A percentile compares a stretch with the other conserved stretches of the same genome.
Conservation (phyloP, 2,113 vertebrate genomes). For the Puntigrus tetrazona region DNA sequence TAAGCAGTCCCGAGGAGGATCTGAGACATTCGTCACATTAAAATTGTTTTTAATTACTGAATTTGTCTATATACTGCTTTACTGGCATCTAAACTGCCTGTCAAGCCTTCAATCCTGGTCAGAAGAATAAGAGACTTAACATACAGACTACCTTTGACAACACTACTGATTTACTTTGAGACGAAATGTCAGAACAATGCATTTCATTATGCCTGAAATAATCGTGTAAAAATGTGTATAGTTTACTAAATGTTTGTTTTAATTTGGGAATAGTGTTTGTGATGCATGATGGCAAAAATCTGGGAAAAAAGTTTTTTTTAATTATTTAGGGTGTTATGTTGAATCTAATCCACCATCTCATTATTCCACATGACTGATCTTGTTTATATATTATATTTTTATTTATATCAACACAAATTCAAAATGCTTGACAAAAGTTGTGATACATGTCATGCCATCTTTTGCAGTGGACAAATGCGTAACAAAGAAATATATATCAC, state of each 20-base stretch:
- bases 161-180: background rate
- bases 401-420: background rate
- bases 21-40: slow-evolving; percentile 15
- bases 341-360: background rate
- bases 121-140: background rate
- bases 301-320: background rate
- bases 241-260: background rate
- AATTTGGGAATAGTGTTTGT: background rate
- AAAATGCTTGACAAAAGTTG: background rate
- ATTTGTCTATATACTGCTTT: background rate
- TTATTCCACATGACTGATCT: background rate
- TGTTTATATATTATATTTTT: background rate
- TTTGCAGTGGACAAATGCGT: background rate
- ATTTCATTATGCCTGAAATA: background rate
- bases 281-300: no score
- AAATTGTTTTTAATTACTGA: background rate
- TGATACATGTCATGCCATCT: background rate
- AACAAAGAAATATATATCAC: background rate
- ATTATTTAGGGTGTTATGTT: background rate
- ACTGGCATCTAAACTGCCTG: background rate
- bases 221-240: background rate
- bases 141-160: background rate
- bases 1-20: slow-evolving; percentile 39
- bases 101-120: background rate
- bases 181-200: background rate